Evolutionary conservation across 1,140 invertebrate genomes (phyloP), one percentile per base, ranked within the genome.

Genomic region (Nautilus pompilius): DNA sequence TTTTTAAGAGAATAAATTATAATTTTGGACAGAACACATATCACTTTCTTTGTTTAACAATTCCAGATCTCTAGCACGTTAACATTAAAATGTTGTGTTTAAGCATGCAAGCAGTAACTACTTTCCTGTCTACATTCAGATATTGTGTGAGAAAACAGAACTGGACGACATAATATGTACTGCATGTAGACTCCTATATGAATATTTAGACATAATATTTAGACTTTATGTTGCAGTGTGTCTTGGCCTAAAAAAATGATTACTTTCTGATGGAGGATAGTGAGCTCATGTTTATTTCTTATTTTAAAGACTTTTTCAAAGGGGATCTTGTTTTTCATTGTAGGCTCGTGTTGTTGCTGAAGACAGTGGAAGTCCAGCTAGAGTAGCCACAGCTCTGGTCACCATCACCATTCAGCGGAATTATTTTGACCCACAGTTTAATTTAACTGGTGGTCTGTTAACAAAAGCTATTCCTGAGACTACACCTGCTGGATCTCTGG

Each of bases 291-390:
- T 2, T 3, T 5, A 2, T 48, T 3, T 5, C 45, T 20, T 22
- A 5, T 2, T 41, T 41, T 41, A 10, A 48, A 48, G 45, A 17
- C 2, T 48, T 22, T 22, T 48, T n/a, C n/a, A n/a, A n/a, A n/a
- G n/a, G n/a, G n/a, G n/a, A 33, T 64, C 2, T 55, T 46, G 22
- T 8, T 51, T 48, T 29, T 36, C 17, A 6, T 64, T 67, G 48
- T 51, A 75, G 71, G 62, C 69, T 20, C 66, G 72, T 58, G 63
- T 77, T 26, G 20, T 58, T 26, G 82, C 93, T 2, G 87, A 87
- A n/a, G 96, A 98, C 84, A 89, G 88, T 53, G 95, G 95, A 3
- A 86, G 86, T 51, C 95, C 94, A 13, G 75, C 90, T 0, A 83
- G 95, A 29, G 91, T 90, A 58, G 90, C 93, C 0, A 90, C 89